Percentiles rank a stretch among this genome's conserved stretches.
Evolutionary conservation across 2,797 vertebrate genomes (phyloP).

Genomic region (Onychomys torridus): DNA sequence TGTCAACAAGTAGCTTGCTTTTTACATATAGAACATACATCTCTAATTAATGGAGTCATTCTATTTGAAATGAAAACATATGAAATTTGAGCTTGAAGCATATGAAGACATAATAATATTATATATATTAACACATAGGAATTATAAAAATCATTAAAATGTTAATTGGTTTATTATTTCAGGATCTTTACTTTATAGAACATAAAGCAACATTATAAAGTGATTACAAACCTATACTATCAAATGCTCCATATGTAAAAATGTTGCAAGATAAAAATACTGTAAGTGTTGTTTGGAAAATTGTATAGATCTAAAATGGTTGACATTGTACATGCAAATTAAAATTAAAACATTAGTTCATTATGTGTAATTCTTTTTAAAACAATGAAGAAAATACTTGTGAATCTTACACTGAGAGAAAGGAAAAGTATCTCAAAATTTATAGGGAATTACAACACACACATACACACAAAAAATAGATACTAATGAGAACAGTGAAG

Average conservation of each 20-base stretch:
- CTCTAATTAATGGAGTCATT: background rate
- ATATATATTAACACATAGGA: background rate
- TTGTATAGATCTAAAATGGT: background rate
- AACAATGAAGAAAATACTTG: background rate
- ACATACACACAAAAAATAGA: background rate
- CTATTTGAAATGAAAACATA: background rate
- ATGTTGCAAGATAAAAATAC: background rate
- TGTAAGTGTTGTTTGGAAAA: background rate
- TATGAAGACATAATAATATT: background rate
- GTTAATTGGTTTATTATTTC: background rate
- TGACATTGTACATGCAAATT: background rate
- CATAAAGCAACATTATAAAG: background rate
- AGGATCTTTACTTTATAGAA: background rate
- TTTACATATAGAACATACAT: background rate
- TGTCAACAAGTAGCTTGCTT: background rate
- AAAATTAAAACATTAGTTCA: background rate
- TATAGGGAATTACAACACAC: background rate
- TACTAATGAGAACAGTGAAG: background rate
- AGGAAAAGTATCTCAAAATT: background rate
- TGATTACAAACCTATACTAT: background rate
- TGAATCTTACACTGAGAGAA: background rate
- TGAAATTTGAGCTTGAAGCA: background rate
- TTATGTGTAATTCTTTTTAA: background rate
- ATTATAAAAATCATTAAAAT: background rate
- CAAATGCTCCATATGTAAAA: background rate